phyloP scores from a whole-genome alignment of 2,888 invertebrate species.

The Falcaria lacertinaria region DNA sequence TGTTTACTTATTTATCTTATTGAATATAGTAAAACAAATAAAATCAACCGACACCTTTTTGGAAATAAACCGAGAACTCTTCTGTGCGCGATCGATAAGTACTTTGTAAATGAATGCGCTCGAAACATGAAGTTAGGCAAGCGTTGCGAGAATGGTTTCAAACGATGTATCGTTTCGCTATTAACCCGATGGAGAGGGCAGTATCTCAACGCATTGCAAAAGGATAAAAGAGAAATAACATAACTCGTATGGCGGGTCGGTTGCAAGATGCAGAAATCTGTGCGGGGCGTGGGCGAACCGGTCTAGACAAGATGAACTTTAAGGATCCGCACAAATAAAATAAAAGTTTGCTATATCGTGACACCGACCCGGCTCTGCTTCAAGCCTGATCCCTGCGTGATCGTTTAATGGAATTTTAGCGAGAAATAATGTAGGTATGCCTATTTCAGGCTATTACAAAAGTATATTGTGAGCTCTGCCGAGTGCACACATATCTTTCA shows the following conservation, averaged over 20 bases:
- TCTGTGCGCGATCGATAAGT: neutral
- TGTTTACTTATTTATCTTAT: too few relatives aligned
- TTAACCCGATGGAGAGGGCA: constrained; percentile 52
- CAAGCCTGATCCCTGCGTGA: constrained; percentile 40
- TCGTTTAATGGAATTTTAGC: constrained; percentile 28
- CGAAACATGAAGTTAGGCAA: neutral
- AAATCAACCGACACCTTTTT: too few relatives aligned
- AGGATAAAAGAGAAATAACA: constrained; percentile 72
- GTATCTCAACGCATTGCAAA: constrained; percentile 68
- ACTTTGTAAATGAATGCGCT: neutral
- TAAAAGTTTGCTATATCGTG: constrained; percentile 60
- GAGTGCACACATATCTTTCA: too few relatives aligned
- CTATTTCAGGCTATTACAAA: neutral
- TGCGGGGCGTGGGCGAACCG: constrained; percentile 70
- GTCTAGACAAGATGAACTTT: constrained; percentile 78
- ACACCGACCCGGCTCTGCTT: constrained; percentile 54
- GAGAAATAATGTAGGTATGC: constrained; percentile 1
- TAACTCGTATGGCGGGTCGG: constrained; percentile 72
- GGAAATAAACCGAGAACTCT: neutral
- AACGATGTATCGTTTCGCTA: constrained; percentile 53
- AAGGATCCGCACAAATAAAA: constrained; percentile 71
- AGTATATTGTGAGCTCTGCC: neutral
- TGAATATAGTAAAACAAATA: too few relatives aligned
- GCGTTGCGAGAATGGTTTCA: constrained; percentile 17
- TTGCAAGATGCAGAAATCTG: constrained; percentile 78